A percentile compares a stretch with the other conserved stretches of the same genome.
Evolutionary conservation across 2,888 invertebrate genomes (phyloP).

Genomic region (Heliconius ethilla): DNA sequence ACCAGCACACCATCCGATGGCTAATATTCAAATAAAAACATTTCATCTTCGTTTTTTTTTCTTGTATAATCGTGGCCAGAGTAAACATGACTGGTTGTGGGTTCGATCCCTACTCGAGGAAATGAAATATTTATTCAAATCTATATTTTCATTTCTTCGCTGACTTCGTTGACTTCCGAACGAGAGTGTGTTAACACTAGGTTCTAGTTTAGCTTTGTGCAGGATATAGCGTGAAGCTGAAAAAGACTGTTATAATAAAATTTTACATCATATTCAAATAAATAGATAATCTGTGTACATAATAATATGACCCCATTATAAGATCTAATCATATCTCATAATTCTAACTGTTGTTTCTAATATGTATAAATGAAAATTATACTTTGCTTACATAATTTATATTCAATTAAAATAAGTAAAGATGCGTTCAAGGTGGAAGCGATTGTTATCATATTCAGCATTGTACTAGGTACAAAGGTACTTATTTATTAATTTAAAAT

Average conservation of each 20-base stretch:
- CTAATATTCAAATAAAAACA: constrained; percentile 59
- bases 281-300: neutral
- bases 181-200: too few species aligned
- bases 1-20: constrained; percentile 87
- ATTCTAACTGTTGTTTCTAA: neutral
- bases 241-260: neutral
- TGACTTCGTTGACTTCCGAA: too few species aligned
- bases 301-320: neutral
- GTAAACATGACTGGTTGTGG: too few species aligned
- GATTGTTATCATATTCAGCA: constrained; percentile 6
- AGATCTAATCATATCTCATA: neutral
- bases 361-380: neutral
- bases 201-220: too few species aligned
- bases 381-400: neutral
- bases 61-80: too few species aligned
- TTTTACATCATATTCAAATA: neutral
- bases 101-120: too few species aligned
- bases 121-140: too few species aligned
- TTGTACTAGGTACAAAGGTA: neutral
- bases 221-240: too few species aligned
- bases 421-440: neutral
- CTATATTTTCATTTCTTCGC: too few species aligned
- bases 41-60: too few species aligned
- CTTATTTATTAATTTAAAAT: neutral
- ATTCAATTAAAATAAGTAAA: constrained; percentile 10